Conservation (phyloP, 2,888 invertebrate species). For the Drosophila trichaetosa region DNA sequence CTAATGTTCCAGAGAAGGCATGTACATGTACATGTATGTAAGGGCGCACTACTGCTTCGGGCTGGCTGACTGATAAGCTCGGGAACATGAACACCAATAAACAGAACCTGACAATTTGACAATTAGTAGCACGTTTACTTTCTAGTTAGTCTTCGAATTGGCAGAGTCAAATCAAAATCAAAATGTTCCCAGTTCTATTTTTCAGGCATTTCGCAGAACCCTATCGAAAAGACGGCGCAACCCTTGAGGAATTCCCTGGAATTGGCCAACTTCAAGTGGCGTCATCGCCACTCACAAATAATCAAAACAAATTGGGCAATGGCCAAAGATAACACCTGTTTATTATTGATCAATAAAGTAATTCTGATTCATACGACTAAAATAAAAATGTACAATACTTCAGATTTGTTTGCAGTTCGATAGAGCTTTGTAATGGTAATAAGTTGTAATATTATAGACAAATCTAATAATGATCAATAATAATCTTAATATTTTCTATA, state of each 20-base stretch:
- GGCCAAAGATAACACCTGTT: conserved; percentile 26
- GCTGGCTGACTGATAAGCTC: conserved; percentile 38
- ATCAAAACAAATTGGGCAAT: conserved; percentile 34
- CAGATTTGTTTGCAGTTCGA: background rate
- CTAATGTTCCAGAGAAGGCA: background rate
- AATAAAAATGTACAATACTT: background rate
- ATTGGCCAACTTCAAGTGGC: conserved; percentile 33
- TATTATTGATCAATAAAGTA: conserved; percentile 26
- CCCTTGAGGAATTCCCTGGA: conserved; percentile 47
- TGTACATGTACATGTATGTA: background rate
- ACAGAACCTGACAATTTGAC: conserved; percentile 42
- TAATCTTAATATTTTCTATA: background rate
- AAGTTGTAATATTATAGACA: background rate
- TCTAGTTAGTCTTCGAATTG: conserved; percentile 34
- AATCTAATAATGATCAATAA: background rate
- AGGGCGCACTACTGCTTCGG: background rate
- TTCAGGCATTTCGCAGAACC: conserved; percentile 28
- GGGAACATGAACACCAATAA: conserved; percentile 45
- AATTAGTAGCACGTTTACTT: conserved; percentile 31
- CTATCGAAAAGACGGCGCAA: conserved; percentile 23
- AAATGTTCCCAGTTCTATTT: conserved; percentile 9
- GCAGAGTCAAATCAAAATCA: conserved; percentile 11
- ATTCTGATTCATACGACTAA: conserved; percentile 32
- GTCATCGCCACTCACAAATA: conserved; percentile 15
- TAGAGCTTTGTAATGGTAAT: background rate